A percentile compares a stretch with the other conserved stretches of the same genome.
Evolutionary conservation across 2,113 vertebrate species (phyloP).

Genomic region (Deroptyus accipitrinus): DNA sequence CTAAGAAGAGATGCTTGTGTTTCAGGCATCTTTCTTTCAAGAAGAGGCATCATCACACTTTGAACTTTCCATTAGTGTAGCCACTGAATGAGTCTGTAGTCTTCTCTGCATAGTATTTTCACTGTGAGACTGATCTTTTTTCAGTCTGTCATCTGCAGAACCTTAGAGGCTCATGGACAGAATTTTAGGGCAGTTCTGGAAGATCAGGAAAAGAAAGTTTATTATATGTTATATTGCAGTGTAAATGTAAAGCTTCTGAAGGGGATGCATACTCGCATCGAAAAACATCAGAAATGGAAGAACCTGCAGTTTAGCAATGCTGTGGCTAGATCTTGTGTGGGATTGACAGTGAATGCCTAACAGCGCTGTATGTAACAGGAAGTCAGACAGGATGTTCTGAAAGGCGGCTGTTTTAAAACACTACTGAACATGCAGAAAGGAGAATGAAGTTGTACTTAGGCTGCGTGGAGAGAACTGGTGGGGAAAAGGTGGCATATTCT

Average conservation of each 20-base stretch:
- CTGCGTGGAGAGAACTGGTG: not conserved
- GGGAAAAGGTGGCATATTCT: not conserved
- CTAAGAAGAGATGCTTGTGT: not conserved
- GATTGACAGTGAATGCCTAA: not conserved
- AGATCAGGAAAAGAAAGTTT: not conserved
- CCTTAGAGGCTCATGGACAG: not conserved
- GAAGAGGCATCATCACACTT: not conserved
- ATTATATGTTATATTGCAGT: not conserved
- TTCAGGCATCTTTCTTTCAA: not conserved
- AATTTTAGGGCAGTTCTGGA: not conserved
- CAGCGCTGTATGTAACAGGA: not conserved
- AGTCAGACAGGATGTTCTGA: not conserved
- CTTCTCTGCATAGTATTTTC: not conserved
- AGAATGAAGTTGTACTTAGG: not conserved
- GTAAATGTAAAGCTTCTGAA: not conserved
- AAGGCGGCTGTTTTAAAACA: not conserved
- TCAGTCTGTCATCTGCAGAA: not conserved
- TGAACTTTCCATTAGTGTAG: not conserved
- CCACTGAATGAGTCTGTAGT: not conserved
- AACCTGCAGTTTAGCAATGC: not conserved
- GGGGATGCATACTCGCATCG: not conserved
- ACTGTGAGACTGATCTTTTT: not conserved
- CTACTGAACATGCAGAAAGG: not conserved
- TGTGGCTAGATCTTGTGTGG: accelerated
- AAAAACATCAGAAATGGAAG: not conserved